A percentile compares a stretch with the other conserved stretches of the same genome.
Evolutionary conservation across 2,888 invertebrate species (phyloP).

Genomic region (Lymantria monacha): DNA sequence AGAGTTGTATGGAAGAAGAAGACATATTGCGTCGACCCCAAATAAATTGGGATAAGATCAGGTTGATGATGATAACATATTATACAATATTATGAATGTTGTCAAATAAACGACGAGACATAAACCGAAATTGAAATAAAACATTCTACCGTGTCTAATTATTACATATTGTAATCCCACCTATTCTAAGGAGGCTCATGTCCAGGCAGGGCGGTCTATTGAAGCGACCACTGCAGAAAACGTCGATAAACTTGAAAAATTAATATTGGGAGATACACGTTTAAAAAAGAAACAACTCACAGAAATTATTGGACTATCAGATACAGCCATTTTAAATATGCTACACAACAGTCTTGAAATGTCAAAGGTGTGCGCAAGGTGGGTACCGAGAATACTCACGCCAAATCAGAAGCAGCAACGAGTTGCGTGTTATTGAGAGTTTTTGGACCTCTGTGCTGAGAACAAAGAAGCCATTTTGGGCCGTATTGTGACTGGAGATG

Average conservation of each 20-base stretch:
- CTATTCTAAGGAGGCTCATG: no score
- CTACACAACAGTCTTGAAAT: constrained; percentile 27
- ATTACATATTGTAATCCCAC: no score
- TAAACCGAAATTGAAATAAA: no score
- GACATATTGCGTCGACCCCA: no score
- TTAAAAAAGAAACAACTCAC: constrained; percentile 4
- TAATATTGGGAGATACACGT: not conserved
- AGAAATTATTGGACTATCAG: constrained; percentile 1
- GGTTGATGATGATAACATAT: no score
- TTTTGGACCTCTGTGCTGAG: not conserved
- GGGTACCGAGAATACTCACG: constrained; percentile 36
- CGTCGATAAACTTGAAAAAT: constrained; percentile 1
- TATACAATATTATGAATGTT: no score
- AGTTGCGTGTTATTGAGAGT: not conserved
- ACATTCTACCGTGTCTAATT: no score
- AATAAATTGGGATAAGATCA: no score
- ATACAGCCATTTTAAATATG: constrained; percentile 1
- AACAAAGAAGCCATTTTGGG: not conserved
- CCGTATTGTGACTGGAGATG: not conserved
- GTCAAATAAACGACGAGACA: no score
- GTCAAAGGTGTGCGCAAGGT: constrained; percentile 34
- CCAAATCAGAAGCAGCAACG: constrained; percentile 9
- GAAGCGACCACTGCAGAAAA: not conserved
- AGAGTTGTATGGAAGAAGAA: no score
- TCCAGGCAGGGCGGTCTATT: not conserved